Evolutionary conservation across 2,888 invertebrate genomes (phyloP), one percentile per base, ranked within the genome.

Genomic region (Andrena marginata): DNA sequence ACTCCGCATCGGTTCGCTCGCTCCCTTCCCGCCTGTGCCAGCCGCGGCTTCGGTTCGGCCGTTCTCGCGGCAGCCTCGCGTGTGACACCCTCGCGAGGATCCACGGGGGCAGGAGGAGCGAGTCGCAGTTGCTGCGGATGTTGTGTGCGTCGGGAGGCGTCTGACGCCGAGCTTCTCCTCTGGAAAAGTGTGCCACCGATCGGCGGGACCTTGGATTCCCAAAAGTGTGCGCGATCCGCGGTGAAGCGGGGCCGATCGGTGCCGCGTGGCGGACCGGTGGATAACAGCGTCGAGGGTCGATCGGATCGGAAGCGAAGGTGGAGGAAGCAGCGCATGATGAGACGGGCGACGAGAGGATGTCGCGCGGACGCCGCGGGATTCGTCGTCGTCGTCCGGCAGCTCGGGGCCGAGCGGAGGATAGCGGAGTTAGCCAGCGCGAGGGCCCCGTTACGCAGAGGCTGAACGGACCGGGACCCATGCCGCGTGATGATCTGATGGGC

Each of bases 401-500:
- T 33, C 62, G 76, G 13, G 16, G 68, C 54, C 8, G 71, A 75
- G 20, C 67, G 59, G 26, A 51, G 79, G 78, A 73, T 42, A 33
- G 23, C 16, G 26, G 42, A 65, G 78, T 69, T 26, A 33, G 26
- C n/a, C 23, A 8, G 31, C 73, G 77, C 68, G 54, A 80, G 71
- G 62, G 72, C 72, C 72, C 68, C 51, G 77, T 71, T 60, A 29
- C 73, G 81, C 62, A 68, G 54, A 60, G 74, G 35, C 49, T 83
- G 78, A 78, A 63, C 35, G 69, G 29, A 8, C 20, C 59, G 54
- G 74, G 26, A 49, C 62, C 77, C 59, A 82, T 80, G 73, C 56
- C 71, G 79, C 88, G 83, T 84, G 85, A 91, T 90, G 91, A 87
- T 89, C 81, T 89, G 87, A 91, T 90, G 85, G 85, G 87, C 74